A percentile compares a stretch with the other conserved stretches of the same genome.
Evolutionary conservation across 1,140 invertebrate species (phyloP).

Genomic region (Lucilia cuprina): DNA sequence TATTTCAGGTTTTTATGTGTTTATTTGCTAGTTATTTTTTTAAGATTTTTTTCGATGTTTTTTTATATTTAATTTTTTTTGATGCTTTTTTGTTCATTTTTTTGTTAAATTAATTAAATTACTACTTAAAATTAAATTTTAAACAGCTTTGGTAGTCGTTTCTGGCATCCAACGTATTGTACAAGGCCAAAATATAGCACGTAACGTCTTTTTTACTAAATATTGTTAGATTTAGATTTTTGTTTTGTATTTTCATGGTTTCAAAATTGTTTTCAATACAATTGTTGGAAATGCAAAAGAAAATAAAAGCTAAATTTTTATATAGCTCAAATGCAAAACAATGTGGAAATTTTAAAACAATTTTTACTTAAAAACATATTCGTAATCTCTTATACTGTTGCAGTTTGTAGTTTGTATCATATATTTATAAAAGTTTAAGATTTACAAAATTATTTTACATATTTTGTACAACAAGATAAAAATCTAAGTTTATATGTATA

Average conservation of each 20-base stretch:
- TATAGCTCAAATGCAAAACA: neutral
- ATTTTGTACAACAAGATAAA: too few species aligned
- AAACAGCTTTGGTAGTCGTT: slow-evolving; percentile 63
- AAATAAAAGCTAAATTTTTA: slow-evolving; percentile 31
- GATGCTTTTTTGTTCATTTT: slow-evolving; percentile 49
- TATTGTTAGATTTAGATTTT: neutral
- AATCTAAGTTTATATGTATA: too few species aligned
- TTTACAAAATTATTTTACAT: too few species aligned
- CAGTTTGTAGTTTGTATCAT: neutral
- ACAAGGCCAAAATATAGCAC: slow-evolving; percentile 62
- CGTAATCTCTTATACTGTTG: slow-evolving; percentile 23
- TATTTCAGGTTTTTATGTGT: slow-evolving; percentile 39
- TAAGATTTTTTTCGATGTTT: slow-evolving; percentile 32
- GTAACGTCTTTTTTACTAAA: slow-evolving; percentile 60
- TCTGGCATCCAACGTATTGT: slow-evolving; percentile 63
- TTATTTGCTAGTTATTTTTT: slow-evolving; percentile 23
- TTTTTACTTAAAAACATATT: neutral
- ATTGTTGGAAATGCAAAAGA: slow-evolving; percentile 29
- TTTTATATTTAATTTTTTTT: slow-evolving; percentile 35
- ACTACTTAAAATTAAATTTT: slow-evolving; percentile 61
- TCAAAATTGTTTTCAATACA: neutral
- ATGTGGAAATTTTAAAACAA: neutral
- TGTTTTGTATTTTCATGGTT: neutral
- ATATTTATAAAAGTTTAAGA: too few species aligned
- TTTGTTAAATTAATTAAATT: slow-evolving; percentile 46